Evolutionary conservation across 2,888 invertebrate species (phyloP), one percentile per base, ranked within the genome.

Genomic region (Drosophila melanocephala): DNA sequence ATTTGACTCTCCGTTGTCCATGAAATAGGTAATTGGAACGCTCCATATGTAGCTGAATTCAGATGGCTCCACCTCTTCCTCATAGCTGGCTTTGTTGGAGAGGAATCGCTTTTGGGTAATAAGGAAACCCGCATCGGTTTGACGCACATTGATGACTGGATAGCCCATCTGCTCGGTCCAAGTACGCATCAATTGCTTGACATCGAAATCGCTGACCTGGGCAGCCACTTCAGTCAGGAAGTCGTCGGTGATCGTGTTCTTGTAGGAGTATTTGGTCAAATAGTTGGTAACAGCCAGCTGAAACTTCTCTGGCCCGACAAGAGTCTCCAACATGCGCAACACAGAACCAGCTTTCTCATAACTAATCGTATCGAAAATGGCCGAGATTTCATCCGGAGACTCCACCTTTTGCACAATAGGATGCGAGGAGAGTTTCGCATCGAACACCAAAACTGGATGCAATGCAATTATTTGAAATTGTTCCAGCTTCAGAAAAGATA

Each of bases 101-200:
- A 97, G 94, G 93, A 97, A 98, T 72, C 97, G 94, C 58, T 95
- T 94, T 91, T 98, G 98, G 0, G 95, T 96, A 4, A 97, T 93
- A 0, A 93, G 93, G 70, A 95, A 96, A 0, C 62, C 74, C 0
- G 14, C 33, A 3, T 91, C 93, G 72, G 92, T 92, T 35, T 93
- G 94, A 0, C 90, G 89, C 1, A 97, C 96, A 10, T 94, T 95
- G 4, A 98, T 92, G 0, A 98, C 94, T 0, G 98, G 98, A 89
- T 96, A 97, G 0, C 98, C 98, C 96, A 96, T 97, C 93, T 98
- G 98, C 35, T 95, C 94, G 0, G 97, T 98, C 97, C 97, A 98
- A 0, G 97, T 97, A 84, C 96, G 96, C 96, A 98, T 97, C 70
- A 97, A 95, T 39, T 94, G 91, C 82, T 88, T 90, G 5, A 96